Base-by-base conservation (phyloP, 2,888 invertebrate species). In the Leptinotarsa peninsularis region DNA sequence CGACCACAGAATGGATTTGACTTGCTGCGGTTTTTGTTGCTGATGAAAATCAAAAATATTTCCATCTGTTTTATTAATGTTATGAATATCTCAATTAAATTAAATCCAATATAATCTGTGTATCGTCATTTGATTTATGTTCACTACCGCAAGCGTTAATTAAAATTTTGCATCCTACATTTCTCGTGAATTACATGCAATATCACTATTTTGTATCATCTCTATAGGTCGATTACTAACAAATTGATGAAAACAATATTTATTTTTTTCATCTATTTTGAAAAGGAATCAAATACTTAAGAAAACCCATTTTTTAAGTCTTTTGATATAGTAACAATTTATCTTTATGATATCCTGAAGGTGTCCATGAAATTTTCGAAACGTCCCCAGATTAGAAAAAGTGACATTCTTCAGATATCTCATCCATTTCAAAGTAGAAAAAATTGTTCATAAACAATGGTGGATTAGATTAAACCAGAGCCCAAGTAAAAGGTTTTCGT, bases 31-130 rank as follows among this genome's bases (percentile, higher is more conserved):
- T 83, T 78, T 80, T 72, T 76, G 80, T 78, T 79, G 81, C 78
- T 80, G 82, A 81, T 82, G 81, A 82, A 83, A 82, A 81, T 81
- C 81, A 79, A 83, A 83, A 83, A 83, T 82, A 81, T 80, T 76
- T 70, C 76, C 77, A 71, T 72, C 80, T 81, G 81, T 81, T 81
- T 78, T 82, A 81, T 82, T 81, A 79, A 82, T 81, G 79, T 80
- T 81, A 82, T 79, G 80, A 82, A 81, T 81, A 81, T 81, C 78
- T 78, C 76, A 77, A 80, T 79, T 79, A 79, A 79, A 69, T 78
- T 79, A 75, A 77, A 80, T 80, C 79, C 76, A 79, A 79, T 76
- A 73, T 75, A 75, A 75, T 76, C 75, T 69, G 67, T 50, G 58
- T 66, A 75, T 77, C 72, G 77, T 79, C 79, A 77, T 76, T 79